phyloP scores from a whole-genome alignment of 1,140 invertebrate species.

The Glossosoma conforme region DNA sequence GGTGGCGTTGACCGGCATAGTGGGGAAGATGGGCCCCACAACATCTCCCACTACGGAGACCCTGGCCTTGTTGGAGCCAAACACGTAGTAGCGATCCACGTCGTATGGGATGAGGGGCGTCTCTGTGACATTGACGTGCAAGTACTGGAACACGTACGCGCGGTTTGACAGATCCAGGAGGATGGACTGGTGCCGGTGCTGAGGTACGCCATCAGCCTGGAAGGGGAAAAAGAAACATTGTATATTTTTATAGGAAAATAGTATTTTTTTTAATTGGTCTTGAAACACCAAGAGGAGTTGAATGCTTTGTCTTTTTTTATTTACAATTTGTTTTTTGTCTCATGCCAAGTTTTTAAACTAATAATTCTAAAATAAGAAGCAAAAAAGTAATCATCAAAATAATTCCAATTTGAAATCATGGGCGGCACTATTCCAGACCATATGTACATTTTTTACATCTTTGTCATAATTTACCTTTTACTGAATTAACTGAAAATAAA shows the following conservation, averaged over 20 bases:
- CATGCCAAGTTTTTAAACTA: too few species aligned
- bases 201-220: conserved; percentile 86
- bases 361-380: too few species aligned
- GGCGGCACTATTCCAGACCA: too few species aligned
- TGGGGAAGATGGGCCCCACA: conserved; percentile 89
- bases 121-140: conserved; percentile 92
- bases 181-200: conserved; percentile 87
- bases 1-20: conserved; percentile 84
- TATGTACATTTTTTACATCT: too few species aligned
- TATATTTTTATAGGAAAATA: background rate
- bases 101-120: conserved; percentile 87
- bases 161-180: conserved; percentile 88
- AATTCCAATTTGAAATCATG: too few species aligned
- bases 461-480: too few species aligned
- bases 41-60: conserved; percentile 92
- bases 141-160: conserved; percentile 88
- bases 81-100: conserved; percentile 87
- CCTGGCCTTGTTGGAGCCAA: conserved; percentile 81
- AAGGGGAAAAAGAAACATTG: conserved; percentile 31
- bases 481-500: too few species aligned
- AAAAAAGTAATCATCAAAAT: too few species aligned
- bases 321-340: too few species aligned
- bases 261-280: too few species aligned
- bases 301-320: too few species aligned
- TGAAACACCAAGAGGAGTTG: too few species aligned